Conservation (phyloP, 2,888 invertebrate species). For the Dryococelus australis region DNA sequence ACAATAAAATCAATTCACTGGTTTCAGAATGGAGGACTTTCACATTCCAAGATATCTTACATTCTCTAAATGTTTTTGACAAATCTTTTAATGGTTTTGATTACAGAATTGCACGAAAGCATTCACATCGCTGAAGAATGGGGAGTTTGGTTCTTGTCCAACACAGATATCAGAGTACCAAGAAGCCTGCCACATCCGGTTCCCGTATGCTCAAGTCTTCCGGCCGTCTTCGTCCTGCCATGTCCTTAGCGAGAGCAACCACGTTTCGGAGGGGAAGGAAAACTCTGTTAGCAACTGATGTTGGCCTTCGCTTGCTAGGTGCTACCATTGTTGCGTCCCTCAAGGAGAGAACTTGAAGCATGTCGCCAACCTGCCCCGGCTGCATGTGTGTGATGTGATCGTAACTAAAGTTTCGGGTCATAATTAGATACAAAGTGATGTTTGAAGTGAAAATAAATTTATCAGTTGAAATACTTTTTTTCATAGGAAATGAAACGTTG, state of each 20-base stretch:
- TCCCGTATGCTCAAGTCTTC: conserved; percentile 83
- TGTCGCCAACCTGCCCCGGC: neutral
- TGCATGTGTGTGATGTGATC: neutral
- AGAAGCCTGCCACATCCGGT: conserved; percentile 74
- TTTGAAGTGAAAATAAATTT: neutral
- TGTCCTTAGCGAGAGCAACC: conserved; percentile 51
- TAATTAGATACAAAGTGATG: neutral
- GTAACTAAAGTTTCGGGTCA: conserved; percentile 12
- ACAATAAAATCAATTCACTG: too few relatives aligned
- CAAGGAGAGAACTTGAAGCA: conserved; percentile 26
- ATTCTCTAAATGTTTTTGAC: too few relatives aligned
- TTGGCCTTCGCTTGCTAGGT: conserved; percentile 38
- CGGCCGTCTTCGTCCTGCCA: conserved; percentile 55
- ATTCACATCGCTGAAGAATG: conserved; percentile 76
- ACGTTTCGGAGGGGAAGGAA: conserved; percentile 51
- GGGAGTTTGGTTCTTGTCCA: conserved; percentile 81
- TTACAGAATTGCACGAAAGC: conserved; percentile 84
- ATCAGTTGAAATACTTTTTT: neutral
- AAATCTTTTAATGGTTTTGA: neutral
- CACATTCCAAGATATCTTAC: too few relatives aligned
- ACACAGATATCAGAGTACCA: conserved; percentile 72
- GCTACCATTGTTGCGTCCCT: conserved; percentile 30
- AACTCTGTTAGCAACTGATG: conserved; percentile 57
- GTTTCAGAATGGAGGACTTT: too few relatives aligned
- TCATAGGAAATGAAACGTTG: neutral